Evolutionary conservation across 2,113 vertebrate species (phyloP).

Genomic region (Cnemophilus loriae): DNA sequence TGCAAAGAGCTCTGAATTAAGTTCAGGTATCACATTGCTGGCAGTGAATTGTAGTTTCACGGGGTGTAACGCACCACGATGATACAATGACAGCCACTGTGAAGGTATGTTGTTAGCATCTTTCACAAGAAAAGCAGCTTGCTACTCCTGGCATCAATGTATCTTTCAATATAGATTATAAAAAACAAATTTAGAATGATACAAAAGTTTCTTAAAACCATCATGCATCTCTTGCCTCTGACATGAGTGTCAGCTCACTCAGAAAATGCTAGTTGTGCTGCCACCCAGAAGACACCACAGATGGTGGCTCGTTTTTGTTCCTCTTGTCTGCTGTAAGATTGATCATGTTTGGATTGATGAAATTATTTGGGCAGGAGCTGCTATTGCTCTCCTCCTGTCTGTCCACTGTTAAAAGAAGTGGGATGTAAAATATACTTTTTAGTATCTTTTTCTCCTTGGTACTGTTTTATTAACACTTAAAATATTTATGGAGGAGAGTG

Average conservation of each 20-base stretch:
- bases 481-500: neutral
- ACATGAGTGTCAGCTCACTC: neutral
- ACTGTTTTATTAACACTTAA: neutral
- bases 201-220: neutral
- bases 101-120: neutral
- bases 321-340: slow-evolving; percentile 26
- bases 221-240: neutral
- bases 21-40: neutral
- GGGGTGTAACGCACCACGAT: accelerated
- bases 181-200: neutral
- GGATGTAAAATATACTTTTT: neutral
- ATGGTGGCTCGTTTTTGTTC: slow-evolving; percentile 16
- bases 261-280: neutral
- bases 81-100: neutral
- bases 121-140: neutral
- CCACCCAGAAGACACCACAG: slow-evolving; percentile 10
- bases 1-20: neutral
- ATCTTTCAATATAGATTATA: neutral
- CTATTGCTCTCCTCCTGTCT: neutral
- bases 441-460: neutral
- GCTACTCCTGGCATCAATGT: neutral
- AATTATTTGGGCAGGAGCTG: slow-evolving; percentile 11
- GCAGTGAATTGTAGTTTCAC: neutral
- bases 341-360: slow-evolving; percentile 8
- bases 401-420: neutral